Base-by-base conservation (phyloP, 2,888 invertebrate species). In the Tetragonula carbonaria region DNA sequence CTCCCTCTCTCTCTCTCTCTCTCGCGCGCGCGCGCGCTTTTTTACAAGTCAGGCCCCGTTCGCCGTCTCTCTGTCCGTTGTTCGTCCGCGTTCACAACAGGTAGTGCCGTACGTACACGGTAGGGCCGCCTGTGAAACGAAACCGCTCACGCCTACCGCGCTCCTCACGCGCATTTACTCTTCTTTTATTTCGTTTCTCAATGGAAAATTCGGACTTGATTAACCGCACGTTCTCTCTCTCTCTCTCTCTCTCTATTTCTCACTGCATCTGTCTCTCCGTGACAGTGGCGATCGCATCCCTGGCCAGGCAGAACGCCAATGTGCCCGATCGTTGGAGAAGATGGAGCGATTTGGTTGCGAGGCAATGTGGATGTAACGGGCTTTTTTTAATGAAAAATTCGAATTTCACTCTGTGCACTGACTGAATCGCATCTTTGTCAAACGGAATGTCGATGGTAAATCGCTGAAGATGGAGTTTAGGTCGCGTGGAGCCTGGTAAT, bases 91-190 rank as follows among this genome's bases (percentile, higher is more conserved):
- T 63, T 74, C 63, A 83, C 86, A 88, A 88, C 88, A 88, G 88
- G 88, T 88, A 88, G 88, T 79, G 85, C 78, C 78, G 81, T 66
- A 53, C 45, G 53, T 50, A 67, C 59, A 83, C 80, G 62, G 28
- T 28, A 67, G 75, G 63, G 66, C 79, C 79, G 78, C 62, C 74
- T 78, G 79, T 76, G 84, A 81, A 86, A 84, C 86, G 83, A 85
- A 83, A 85, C 74, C 82, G 68, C 82, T 85, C 80, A 82, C 86
- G 88, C 88, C 86, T 86, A 75, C 74, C 73, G 63, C 50, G 63
- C 23, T 28, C 28, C 75, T 59, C 53, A 65, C 67, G 45, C 65
- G 45, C 65, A 73, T 76, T 78, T 82, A 62, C 51, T 38, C n/a
- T 18, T 53, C 6, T 6, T 53, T 18, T 18, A 0, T 53, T 53